phyloP scores from a whole-genome alignment of 1,140 invertebrate species.

The Eurosta solidaginis region DNA sequence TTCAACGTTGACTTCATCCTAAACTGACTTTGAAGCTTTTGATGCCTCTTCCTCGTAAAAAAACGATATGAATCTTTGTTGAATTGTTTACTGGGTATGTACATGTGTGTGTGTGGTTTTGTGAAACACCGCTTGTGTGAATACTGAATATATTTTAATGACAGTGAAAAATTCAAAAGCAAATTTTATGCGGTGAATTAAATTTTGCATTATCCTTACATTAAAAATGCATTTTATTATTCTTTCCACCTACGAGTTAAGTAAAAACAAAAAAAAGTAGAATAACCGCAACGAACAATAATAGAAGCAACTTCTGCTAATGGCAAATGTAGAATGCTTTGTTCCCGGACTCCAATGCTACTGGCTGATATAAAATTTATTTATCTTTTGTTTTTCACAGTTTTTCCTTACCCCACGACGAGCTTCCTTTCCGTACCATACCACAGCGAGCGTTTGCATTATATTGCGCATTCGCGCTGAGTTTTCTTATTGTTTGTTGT shows the following conservation, averaged over 20 bases:
- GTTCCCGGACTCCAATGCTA: background rate
- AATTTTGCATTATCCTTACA: slow-evolving; percentile 26
- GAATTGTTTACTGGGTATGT: no score
- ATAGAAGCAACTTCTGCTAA: slow-evolving; percentile 3
- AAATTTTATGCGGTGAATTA: slow-evolving; percentile 30
- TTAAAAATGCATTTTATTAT: slow-evolving; percentile 29
- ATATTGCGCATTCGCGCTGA: background rate
- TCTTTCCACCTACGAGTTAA: background rate
- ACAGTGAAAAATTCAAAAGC: slow-evolving; percentile 16
- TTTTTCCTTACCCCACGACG: background rate
- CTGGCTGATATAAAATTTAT: background rate
- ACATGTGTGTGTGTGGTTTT: no score
- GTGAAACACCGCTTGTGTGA: no score
- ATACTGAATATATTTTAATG: slow-evolving; percentile 17
- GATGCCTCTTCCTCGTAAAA: no score
- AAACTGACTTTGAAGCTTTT: no score
- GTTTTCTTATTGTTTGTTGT: slow-evolving; percentile 20
- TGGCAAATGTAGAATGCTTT: slow-evolving; percentile 2
- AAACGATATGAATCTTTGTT: no score
- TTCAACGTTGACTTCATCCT: no score
- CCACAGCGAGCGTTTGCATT: background rate
- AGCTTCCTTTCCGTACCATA: no score
- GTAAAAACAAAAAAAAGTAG: background rate
- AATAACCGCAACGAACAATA: no score
- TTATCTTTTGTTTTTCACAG: slow-evolving; percentile 3